phyloP scores from a whole-genome alignment of 2,888 invertebrate genomes.

The Troilus luridus region DNA sequence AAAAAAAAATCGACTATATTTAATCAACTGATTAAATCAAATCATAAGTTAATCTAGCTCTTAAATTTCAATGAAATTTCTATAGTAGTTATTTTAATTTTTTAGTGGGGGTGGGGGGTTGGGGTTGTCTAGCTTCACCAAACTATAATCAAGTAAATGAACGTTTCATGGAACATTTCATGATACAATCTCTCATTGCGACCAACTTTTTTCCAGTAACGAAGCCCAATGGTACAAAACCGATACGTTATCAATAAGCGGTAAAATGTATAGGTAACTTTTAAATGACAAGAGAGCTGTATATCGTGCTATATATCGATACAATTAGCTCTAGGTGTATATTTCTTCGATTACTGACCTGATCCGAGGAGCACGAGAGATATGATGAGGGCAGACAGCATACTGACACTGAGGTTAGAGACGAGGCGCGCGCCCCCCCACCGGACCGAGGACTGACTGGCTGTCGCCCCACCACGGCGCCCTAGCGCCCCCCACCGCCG shows the following conservation, averaged over 20 bases:
- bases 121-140: neutral
- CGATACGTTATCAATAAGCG: constrained; percentile 6
- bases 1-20: too few relatives aligned
- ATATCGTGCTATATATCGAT: neutral
- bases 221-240: neutral
- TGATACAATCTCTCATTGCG: neutral
- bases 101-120: too few relatives aligned
- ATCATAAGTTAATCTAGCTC: too few relatives aligned
- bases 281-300: too few relatives aligned
- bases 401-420: constrained; percentile 11
- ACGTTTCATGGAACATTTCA: neutral
- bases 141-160: neutral
- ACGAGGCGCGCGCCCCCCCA: constrained; percentile 42
- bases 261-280: neutral
- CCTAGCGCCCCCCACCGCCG: neutral
- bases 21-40: too few relatives aligned
- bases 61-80: too few relatives aligned
- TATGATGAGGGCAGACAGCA: constrained; percentile 52
- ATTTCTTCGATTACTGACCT: neutral
- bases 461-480: neutral
- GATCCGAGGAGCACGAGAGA: constrained; percentile 39
- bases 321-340: neutral
- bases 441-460: constrained; percentile 22
- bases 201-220: neutral
- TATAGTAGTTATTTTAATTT: too few relatives aligned